Evolutionary conservation across 2,797 vertebrate genomes (phyloP).

Genomic region (Trematomus bernacchii): DNA sequence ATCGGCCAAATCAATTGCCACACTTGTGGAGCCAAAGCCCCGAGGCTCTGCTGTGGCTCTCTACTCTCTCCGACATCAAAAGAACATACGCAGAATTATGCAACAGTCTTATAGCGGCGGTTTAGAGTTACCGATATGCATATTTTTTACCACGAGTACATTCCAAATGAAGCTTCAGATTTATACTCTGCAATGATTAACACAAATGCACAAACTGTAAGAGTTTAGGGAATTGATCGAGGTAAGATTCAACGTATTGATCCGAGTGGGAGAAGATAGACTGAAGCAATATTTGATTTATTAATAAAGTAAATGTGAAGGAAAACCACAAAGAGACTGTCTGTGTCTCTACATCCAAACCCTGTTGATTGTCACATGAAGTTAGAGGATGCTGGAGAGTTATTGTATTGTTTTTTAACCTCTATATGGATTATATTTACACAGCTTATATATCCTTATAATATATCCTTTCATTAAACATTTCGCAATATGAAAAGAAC

Average conservation of each 20-base stretch:
- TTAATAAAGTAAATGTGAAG: not conserved
- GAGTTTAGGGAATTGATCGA: not conserved
- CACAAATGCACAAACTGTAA: slow-evolving; percentile 5
- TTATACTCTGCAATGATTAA: slow-evolving; percentile 4
- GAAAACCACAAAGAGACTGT: not conserved
- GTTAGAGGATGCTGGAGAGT: not conserved
- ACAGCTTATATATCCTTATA: not conserved
- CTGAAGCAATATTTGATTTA: not conserved
- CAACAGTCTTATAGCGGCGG: slow-evolving; percentile 23
- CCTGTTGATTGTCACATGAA: not conserved
- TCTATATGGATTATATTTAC: not conserved
- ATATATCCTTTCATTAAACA: not conserved
- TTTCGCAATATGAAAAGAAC: too few relatives aligned
- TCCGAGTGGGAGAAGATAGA: not conserved
- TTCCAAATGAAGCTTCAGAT: slow-evolving; percentile 14
- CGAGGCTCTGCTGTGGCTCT: slow-evolving; percentile 56
- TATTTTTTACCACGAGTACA: slow-evolving; percentile 28
- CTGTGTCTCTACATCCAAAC: not conserved
- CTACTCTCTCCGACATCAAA: slow-evolving; percentile 51
- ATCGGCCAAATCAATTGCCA: slow-evolving; percentile 73
- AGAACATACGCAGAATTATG: slow-evolving; percentile 45
- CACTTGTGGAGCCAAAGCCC: slow-evolving; percentile 63
- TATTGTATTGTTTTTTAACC: not conserved
- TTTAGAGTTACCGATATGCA: slow-evolving; percentile 41
- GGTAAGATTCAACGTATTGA: not conserved